These are phyloP conservation scores for Endotricha flammealis DNA, from an alignment of 2,888 invertebrate genomes.

Conservation along the genomic window DNA sequence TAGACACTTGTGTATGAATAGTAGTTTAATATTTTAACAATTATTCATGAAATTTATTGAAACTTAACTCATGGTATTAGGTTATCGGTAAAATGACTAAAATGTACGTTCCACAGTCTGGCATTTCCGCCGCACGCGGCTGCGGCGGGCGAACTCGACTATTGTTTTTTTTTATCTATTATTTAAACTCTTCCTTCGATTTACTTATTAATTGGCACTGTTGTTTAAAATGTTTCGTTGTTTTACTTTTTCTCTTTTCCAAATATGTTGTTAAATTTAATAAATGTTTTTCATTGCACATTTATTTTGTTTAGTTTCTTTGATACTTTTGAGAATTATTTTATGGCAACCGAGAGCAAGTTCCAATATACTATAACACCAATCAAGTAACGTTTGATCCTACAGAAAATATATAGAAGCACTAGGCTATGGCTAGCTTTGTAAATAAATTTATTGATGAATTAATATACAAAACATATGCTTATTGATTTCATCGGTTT, in stretches of 20 bases:
- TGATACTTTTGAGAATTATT: slow-evolving; percentile 14
- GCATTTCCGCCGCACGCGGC: neutral
- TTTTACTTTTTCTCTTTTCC: slow-evolving; percentile 51
- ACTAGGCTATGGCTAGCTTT: slow-evolving; percentile 40
- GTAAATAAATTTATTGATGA: slow-evolving; percentile 52
- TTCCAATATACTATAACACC: slow-evolving; percentile 2
- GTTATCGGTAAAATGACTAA: neutral
- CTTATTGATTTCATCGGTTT: slow-evolving; percentile 34
- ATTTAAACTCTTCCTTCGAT: slow-evolving; percentile 23
- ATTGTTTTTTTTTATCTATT: neutral
- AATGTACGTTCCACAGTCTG: neutral
- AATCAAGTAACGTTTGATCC: slow-evolving; percentile 10
- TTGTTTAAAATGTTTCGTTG: slow-evolving; percentile 62
- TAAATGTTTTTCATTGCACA: slow-evolving; percentile 65
- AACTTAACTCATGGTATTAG: slow-evolving; percentile 31
- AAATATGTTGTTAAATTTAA: slow-evolving; percentile 63
- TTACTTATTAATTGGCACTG: slow-evolving; percentile 69
- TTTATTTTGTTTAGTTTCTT: slow-evolving; percentile 49
- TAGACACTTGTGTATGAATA: slow-evolving; percentile 46
- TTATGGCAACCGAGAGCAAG: slow-evolving; percentile 4
- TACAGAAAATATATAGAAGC: slow-evolving; percentile 20
- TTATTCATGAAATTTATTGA: slow-evolving; percentile 46
- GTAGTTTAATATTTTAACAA: slow-evolving; percentile 52
- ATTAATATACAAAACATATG: slow-evolving; percentile 37
- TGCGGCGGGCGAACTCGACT: slow-evolving; percentile 21